phyloP scores from a whole-genome alignment of 2,797 vertebrate species.

The Cyclopterus lumpus region DNA sequence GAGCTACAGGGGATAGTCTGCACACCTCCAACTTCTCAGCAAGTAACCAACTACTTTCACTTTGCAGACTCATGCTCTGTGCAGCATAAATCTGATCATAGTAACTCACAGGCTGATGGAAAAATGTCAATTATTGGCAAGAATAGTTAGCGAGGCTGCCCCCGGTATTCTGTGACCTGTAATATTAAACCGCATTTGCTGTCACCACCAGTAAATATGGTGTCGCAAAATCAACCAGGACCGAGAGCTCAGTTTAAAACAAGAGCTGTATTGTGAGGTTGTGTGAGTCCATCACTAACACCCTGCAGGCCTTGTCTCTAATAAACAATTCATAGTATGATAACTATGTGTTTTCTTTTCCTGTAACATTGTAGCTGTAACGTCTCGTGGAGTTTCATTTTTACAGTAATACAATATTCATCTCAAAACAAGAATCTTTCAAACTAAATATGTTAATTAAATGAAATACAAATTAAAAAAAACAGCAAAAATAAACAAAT shows the following conservation, averaged over 20 bases:
- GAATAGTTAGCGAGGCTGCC: background rate
- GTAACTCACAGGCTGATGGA: background rate
- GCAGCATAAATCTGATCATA: background rate
- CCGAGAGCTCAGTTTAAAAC: background rate
- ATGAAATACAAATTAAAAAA: background rate
- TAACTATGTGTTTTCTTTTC: background rate
- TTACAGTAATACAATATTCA: background rate
- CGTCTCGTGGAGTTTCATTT: background rate
- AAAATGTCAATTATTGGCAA: background rate
- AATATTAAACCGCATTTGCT: background rate
- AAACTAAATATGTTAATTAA: background rate
- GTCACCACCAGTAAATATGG: background rate
- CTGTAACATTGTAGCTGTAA: too few species aligned
- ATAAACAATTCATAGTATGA: too few species aligned
- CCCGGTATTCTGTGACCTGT: background rate
- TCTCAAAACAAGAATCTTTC: background rate
- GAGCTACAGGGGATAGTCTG: background rate
- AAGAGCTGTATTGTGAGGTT: background rate
- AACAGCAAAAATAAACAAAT: background rate
- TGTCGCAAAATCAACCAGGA: background rate
- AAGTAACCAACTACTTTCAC: background rate
- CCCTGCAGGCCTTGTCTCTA: too few species aligned
- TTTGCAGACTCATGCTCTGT: background rate
- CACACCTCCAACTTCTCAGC: slow-evolving; percentile 3
- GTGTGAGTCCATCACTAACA: background rate